Percentiles rank a stretch among this genome's conserved stretches.
phyloP scores from a whole-genome alignment of 2,888 invertebrate genomes.

The Pterobdella sp. region DNA sequence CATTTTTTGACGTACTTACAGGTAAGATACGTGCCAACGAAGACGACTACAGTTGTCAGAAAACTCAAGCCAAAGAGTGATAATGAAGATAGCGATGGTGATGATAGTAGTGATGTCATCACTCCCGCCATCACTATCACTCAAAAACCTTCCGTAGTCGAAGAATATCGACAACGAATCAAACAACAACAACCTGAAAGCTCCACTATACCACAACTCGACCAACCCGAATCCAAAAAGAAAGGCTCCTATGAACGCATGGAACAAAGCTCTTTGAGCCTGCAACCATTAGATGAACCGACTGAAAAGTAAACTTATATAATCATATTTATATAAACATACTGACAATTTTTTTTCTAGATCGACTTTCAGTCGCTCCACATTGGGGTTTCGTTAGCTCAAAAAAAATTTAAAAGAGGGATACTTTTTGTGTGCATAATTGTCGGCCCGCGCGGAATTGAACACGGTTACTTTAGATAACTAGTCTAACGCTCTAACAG shows the following conservation, averaged over 20 bases:
- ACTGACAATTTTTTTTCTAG: neutral
- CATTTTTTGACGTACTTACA: neutral
- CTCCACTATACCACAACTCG: neutral
- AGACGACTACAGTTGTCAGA: conserved; percentile 32
- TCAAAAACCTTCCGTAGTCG: conserved; percentile 22
- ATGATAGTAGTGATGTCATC: neutral
- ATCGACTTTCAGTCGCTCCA: no score
- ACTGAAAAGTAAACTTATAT: conserved; percentile 11
- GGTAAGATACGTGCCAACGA: conserved; percentile 35
- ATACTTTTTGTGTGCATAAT: no score
- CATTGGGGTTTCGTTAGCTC: no score
- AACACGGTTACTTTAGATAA: no score
- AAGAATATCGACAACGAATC: conserved; percentile 40
- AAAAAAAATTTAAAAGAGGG: no score
- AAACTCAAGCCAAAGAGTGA: conserved; percentile 29
- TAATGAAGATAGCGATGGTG: conserved; percentile 25
- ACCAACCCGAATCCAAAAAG: neutral
- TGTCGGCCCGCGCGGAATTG: no score
- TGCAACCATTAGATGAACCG: conserved; percentile 16
- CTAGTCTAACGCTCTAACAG: no score
- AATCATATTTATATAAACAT: neutral
- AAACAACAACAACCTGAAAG: conserved; percentile 27
- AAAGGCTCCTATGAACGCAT: conserved; percentile 20
- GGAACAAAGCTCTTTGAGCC: conserved; percentile 20
- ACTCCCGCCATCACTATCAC: neutral